Conservation (phyloP, 92 coral and sea anemone genomes). For the Porites divaricata region DNA sequence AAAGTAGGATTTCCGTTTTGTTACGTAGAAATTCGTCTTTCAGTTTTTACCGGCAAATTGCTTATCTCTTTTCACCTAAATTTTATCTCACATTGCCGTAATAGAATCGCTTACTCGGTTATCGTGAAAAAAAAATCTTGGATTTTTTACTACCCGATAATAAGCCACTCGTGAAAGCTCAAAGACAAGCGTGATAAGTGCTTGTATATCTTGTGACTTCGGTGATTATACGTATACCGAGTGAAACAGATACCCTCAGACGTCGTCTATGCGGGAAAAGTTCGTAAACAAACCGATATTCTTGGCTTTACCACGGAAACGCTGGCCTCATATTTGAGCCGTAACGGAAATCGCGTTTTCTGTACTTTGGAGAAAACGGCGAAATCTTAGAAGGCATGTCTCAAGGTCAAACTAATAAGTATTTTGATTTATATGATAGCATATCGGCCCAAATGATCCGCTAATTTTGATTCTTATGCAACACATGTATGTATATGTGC, state of each 20-base stretch:
- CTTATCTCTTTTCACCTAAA: not conserved
- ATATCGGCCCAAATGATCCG: not conserved
- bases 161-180: too few species aligned
- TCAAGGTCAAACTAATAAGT: not conserved
- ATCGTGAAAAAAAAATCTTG: not conserved
- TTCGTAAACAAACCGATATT: too few species aligned
- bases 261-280: too few species aligned
- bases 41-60: not conserved
- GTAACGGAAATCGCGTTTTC: not conserved
- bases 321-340: too few species aligned
- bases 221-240: not conserved
- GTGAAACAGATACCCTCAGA: not conserved
- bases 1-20: not conserved
- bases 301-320: too few species aligned
- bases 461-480: conserved; percentile 11
- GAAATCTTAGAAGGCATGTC: too few species aligned
- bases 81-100: too few species aligned
- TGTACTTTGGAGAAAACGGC: not conserved
- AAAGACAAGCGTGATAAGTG: too few species aligned
- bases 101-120: not conserved
- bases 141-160: too few species aligned
- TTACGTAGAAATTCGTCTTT: not conserved
- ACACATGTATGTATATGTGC: not conserved
- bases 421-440: not conserved
- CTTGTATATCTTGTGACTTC: too few species aligned